Percentiles rank a stretch among this genome's conserved stretches.
Evolutionary conservation across 1,140 invertebrate species (phyloP).

Genomic region (Dendrolimus kikuchii): DNA sequence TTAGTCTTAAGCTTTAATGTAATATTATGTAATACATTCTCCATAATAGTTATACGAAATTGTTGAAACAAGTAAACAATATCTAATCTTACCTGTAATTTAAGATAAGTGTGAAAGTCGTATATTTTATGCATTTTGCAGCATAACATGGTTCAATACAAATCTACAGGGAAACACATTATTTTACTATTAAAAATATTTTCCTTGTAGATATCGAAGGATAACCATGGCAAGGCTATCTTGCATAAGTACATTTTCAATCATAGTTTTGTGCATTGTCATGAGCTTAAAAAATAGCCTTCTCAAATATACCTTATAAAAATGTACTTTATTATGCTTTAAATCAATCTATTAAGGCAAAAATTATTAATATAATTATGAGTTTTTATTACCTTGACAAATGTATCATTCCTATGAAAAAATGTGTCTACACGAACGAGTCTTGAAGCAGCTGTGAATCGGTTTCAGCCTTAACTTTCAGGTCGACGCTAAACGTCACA

Average conservation of each 20-base stretch:
- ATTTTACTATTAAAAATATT: too few species aligned
- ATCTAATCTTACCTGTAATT: background rate
- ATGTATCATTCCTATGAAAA: slow-evolving; percentile 19
- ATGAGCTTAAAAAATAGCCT: slow-evolving; percentile 5
- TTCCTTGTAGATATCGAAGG: too few species aligned
- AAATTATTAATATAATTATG: slow-evolving; percentile 6
- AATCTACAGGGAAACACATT: too few species aligned
- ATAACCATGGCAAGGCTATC: too few species aligned
- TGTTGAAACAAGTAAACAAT: slow-evolving; percentile 5
- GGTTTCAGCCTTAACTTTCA: too few species aligned
- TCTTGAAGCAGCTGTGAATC: background rate
- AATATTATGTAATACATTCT: slow-evolving; percentile 11
- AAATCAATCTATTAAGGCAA: too few species aligned
- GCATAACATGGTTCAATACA: too few species aligned
- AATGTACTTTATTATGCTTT: slow-evolving; percentile 15
- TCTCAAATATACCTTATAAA: slow-evolving; percentile 6
- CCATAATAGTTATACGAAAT: slow-evolving; percentile 9
- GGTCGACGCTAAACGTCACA: too few species aligned
- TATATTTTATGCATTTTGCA: too few species aligned
- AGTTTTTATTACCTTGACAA: slow-evolving; percentile 10
- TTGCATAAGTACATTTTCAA: too few species aligned
- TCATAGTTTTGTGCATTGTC: too few species aligned
- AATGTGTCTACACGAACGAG: slow-evolving; percentile 9
- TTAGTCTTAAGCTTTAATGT: slow-evolving; percentile 56
- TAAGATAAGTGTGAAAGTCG: too few species aligned